Conservation (phyloP, 2,888 invertebrate species). For the Nesidiocoris tenuis region DNA sequence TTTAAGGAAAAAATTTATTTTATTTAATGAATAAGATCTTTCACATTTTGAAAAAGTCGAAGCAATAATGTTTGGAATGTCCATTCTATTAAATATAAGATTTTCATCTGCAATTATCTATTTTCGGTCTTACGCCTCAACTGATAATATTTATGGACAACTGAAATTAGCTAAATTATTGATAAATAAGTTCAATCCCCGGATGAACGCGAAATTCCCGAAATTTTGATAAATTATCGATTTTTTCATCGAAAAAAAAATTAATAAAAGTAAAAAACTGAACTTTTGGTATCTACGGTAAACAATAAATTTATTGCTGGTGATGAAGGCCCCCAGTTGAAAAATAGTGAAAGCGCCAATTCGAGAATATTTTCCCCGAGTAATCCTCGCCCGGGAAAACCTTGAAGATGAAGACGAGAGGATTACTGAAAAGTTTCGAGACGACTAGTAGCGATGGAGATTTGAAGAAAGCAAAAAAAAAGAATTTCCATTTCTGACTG, state of each 20-base stretch:
- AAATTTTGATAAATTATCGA: too few species aligned
- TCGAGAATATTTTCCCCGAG: neutral
- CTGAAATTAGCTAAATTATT: too few species aligned
- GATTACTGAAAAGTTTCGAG: slow-evolving; percentile 17
- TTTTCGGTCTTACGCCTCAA: too few species aligned
- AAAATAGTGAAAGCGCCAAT: neutral
- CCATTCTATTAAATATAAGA: too few species aligned
- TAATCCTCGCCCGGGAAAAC: neutral
- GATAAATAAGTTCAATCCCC: too few species aligned
- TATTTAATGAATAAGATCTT: too few species aligned
- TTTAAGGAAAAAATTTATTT: too few species aligned
- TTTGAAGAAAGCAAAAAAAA: neutral
- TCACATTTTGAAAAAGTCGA: too few species aligned
- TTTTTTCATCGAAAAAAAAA: neutral
- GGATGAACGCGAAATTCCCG: too few species aligned
- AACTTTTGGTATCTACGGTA: neutral
- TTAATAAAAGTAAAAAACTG: neutral
- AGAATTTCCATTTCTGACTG: neutral
- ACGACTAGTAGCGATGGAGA: neutral
- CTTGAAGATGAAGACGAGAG: neutral
- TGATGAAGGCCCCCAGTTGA: neutral
- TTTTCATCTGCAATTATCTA: too few species aligned
- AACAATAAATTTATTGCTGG: neutral
- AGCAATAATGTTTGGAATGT: too few species aligned
- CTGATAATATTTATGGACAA: too few species aligned